Base-by-base conservation (phyloP, 2,113 vertebrate genomes). In the Alaudala cheleensis region DNA sequence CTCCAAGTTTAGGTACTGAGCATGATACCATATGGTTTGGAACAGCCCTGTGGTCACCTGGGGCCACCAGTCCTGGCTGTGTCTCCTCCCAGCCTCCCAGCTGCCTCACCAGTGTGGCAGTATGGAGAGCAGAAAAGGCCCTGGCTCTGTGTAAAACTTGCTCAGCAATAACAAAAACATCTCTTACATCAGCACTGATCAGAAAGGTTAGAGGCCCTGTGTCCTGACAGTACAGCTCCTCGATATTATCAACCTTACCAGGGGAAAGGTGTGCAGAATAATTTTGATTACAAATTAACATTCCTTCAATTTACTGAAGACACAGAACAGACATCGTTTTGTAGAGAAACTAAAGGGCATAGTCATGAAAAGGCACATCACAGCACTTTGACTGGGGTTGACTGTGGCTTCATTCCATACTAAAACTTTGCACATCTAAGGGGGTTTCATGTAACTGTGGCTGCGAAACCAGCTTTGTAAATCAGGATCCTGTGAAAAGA, bases 1-100 rank as follows among this genome's bases (percentile, higher is more conserved):
- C 17, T 9, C 15, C 8, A 51, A 2, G 11, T 69, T 45, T 28
- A 24, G 13, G 16, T 12, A 16, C 6, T 23, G 15, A 29, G 4
- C 19, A n/a, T 10, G 14, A 12, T 2, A 2, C 15, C 1, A 0
- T 20, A 22, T 3, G 18, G 34, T 45, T 31, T 45, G 28, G 14
- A 53, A 5, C 8, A 39, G 20, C 5, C 9, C 18, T 51, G 33
- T 19, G 5, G 23, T 61, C 22, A 37, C 3, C 0, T 86, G 39
- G 31, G 50, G 24, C 44, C 29, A 11, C 31, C 33, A 50, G 25
- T 50, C 51, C 31, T 25, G 53, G 28, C 39, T 77, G 47, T 51
- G 45, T 28, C n/a, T 69, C 19, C n/a, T 70, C 23, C 47, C 45
- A 77, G 1, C 12, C 47, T 39, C 14, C 62, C 47, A n/a, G 0